Percentiles rank a stretch among this genome's conserved stretches.
Conservation (phyloP, 2,113 vertebrate genomes). For the Pterocles burchelli region DNA sequence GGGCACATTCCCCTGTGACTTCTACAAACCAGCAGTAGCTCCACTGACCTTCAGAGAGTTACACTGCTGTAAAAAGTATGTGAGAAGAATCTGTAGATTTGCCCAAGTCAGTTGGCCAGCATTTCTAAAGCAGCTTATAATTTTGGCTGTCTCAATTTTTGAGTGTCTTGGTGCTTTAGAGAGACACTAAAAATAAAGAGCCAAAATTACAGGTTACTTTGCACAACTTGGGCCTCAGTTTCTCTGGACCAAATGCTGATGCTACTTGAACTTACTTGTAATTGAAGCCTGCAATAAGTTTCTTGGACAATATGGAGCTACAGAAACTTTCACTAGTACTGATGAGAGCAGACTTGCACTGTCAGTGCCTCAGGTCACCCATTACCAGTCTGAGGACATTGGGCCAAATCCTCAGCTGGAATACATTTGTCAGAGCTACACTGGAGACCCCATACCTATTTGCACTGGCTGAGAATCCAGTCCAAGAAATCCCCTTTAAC, state of each 20-base stretch:
- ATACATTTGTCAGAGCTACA: background rate
- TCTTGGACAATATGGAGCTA: background rate
- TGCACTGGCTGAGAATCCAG: background rate
- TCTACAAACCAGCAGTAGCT: background rate
- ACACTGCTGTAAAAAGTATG: background rate
- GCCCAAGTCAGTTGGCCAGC: background rate
- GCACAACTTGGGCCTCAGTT: constrained; percentile 26
- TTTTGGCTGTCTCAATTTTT: constrained; percentile 36
- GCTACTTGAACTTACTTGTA: background rate
- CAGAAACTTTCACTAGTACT: background rate
- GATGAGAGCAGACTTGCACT: background rate
- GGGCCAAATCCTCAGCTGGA: background rate
- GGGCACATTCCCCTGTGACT: background rate
- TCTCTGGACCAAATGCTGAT: constrained; percentile 9
- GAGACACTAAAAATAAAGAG: constrained; percentile 55
- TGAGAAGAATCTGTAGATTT: background rate
- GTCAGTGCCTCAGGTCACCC: background rate
- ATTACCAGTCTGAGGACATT: background rate
- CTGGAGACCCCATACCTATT: background rate
- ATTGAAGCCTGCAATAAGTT: background rate
- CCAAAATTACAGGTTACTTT: constrained; percentile 51
- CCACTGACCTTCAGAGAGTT: background rate
- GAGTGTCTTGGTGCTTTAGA: background rate
- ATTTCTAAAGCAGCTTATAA: constrained; percentile 44
- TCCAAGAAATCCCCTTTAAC: background rate